These are phyloP conservation scores for Synanthedon vespiformis DNA, from an alignment of 2,888 invertebrate genomes.

Conservation along the genomic window DNA sequence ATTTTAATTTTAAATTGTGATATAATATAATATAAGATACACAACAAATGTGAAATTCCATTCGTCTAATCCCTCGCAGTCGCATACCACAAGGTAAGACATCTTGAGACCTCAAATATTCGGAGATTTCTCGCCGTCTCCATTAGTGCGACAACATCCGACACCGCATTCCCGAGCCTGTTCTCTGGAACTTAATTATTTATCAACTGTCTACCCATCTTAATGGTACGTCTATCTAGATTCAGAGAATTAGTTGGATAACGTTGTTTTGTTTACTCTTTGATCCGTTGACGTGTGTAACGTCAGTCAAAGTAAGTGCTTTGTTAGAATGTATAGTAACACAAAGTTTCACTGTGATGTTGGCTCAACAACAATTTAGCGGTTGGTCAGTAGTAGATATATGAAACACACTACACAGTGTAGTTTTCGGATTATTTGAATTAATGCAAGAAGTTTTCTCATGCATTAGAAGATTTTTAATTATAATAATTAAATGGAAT, in stretches of 20 bases:
- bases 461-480: no score
- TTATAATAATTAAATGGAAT: no score
- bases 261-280: conserved; percentile 14
- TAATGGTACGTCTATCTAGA: conserved; percentile 24
- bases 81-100: not conserved
- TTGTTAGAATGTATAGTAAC: not conserved
- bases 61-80: no score
- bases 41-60: no score
- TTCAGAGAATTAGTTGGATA: conserved; percentile 27
- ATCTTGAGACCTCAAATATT: conserved; percentile 1
- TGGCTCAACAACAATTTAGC: no score
- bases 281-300: not conserved
- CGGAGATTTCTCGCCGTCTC: not conserved
- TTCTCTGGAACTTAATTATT: not conserved
- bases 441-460: no score
- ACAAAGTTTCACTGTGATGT: no score
- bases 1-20: no score
- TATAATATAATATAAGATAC: no score
- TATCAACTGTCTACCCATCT: conserved; percentile 3
- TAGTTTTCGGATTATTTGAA: no score
- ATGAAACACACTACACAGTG: no score
- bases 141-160: conserved; percentile 2
- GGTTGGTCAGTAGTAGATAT: no score
- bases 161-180: not conserved
- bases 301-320: not conserved